phyloP scores from a whole-genome alignment of 2,888 invertebrate species.

The Plebejus anna region DNA sequence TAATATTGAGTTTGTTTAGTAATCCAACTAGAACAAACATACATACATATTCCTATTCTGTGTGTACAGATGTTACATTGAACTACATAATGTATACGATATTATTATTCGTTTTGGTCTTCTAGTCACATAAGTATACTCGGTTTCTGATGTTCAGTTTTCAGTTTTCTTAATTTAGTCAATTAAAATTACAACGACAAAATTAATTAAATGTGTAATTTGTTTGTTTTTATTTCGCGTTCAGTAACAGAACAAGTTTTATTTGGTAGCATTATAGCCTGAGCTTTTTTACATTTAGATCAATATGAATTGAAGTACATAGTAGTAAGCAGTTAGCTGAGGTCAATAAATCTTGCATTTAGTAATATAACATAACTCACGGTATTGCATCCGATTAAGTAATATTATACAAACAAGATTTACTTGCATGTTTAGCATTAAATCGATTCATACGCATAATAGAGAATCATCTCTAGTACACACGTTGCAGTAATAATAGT shows the following conservation, averaged over 20 bases:
- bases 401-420: slow-evolving; percentile 2
- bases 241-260: no score
- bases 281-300: background rate
- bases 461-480: background rate
- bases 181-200: no score
- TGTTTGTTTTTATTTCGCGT: no score
- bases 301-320: background rate
- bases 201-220: no score
- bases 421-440: background rate
- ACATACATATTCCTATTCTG: background rate
- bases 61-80: background rate
- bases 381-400: slow-evolving; percentile 4
- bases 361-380: slow-evolving; percentile 3
- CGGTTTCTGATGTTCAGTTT: no score
- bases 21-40: background rate
- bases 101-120: no score
- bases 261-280: no score
- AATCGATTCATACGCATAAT: slow-evolving; percentile 1
- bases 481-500: background rate
- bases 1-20: background rate
- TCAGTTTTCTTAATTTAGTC: no score
- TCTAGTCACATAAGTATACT: no score
- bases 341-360: background rate
- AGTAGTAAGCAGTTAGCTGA: background rate
- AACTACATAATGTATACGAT: background rate